phyloP scores from a whole-genome alignment of 1,140 invertebrate species.

The Contarinia nasturtii region DNA sequence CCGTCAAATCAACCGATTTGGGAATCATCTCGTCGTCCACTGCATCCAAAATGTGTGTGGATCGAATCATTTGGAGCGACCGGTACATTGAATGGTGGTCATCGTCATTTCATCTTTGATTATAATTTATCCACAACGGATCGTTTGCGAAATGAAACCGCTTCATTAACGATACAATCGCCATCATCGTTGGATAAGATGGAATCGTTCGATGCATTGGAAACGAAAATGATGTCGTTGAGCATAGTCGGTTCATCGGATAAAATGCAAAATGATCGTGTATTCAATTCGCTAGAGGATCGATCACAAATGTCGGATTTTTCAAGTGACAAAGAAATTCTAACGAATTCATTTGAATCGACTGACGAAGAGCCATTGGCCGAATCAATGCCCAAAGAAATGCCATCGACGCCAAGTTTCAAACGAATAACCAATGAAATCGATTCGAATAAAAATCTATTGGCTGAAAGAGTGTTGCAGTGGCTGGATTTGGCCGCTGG shows the following conservation, averaged over 20 bases:
- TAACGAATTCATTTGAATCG: background rate
- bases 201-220: background rate
- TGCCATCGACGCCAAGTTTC: background rate
- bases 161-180: too few relatives aligned
- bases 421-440: background rate
- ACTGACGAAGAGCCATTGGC: background rate
- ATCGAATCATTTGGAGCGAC: slow-evolving; percentile 21
- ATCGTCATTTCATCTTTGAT: slow-evolving; percentile 46
- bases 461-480: slow-evolving; percentile 34
- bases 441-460: slow-evolving; percentile 15
- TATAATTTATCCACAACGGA: slow-evolving; percentile 24
- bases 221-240: background rate
- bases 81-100: slow-evolving; percentile 19
- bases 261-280: background rate
- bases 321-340: too few relatives aligned
- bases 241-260: background rate
- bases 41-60: slow-evolving; percentile 50
- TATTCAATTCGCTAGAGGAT: too few relatives aligned
- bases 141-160: too few relatives aligned
- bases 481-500: slow-evolving; percentile 36
- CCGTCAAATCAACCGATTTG: slow-evolving; percentile 25
- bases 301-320: too few relatives aligned
- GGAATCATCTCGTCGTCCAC: slow-evolving; percentile 46
- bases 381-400: background rate
- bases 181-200: background rate